phyloP scores from a whole-genome alignment of 2,888 invertebrate genomes.

The Conchocele bisecta region DNA sequence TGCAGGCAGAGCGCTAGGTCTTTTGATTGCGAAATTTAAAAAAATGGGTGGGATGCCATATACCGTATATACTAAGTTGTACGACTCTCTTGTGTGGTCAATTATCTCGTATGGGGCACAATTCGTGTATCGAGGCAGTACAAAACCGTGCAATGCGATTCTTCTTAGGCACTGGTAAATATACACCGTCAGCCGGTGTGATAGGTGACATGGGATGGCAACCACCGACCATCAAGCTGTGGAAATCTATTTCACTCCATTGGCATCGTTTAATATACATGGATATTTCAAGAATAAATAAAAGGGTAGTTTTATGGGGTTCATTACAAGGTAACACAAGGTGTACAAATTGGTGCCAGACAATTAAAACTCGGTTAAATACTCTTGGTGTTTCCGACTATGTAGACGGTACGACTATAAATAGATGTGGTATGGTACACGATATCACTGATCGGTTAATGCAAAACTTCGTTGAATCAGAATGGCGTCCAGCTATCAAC shows the following conservation, averaged over 20 bases:
- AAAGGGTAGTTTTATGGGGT: too few species aligned
- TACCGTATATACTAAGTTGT: constrained; percentile 33
- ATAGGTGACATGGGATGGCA: constrained; percentile 26
- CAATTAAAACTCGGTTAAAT: too few species aligned
- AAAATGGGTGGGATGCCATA: constrained; percentile 22
- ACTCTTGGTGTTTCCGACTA: too few species aligned
- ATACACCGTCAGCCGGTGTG: constrained; percentile 28
- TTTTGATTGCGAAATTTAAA: constrained; percentile 29
- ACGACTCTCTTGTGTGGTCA: constrained; percentile 8
- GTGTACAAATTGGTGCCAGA: too few species aligned
- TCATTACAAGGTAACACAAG: too few species aligned
- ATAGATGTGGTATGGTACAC: too few species aligned
- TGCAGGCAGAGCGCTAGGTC: constrained; percentile 27
- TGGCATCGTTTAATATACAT: not conserved
- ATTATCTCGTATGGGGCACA: constrained; percentile 23
- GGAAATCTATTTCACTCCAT: constrained; percentile 2
- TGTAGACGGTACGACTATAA: too few species aligned
- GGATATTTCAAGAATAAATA: not conserved
- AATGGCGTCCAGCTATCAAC: too few species aligned
- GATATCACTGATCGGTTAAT: too few species aligned
- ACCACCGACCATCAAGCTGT: not conserved
- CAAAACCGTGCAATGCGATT: constrained; percentile 23
- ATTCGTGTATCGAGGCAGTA: not conserved
- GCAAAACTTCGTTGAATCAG: too few species aligned
- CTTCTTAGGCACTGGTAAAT: constrained; percentile 24